phyloP scores from a whole-genome alignment of 2,113 vertebrate genomes.

The Ochotona princeps region DNA sequence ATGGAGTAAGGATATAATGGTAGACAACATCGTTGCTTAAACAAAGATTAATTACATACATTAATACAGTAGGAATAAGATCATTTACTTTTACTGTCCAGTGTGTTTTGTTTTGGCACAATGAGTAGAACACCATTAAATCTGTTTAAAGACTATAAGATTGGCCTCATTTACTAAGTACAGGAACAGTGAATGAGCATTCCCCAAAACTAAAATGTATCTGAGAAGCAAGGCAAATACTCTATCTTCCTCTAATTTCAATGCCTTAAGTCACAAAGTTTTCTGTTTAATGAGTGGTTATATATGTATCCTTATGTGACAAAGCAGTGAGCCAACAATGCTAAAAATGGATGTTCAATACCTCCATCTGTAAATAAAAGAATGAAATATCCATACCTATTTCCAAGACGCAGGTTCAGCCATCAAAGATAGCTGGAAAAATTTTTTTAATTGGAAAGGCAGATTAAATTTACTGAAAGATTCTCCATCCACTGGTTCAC shows the following conservation, averaged over 20 bases:
- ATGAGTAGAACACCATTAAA: neutral
- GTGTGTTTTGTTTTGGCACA: neutral
- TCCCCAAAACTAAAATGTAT: neutral
- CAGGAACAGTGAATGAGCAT: neutral
- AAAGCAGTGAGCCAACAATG: neutral
- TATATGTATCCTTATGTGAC: neutral
- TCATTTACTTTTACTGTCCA: neutral
- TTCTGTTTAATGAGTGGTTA: neutral
- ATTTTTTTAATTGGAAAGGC: too few relatives aligned
- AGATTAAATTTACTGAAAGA: too few relatives aligned
- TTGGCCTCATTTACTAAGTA: neutral
- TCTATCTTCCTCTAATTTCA: neutral
- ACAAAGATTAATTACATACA: neutral
- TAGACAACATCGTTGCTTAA: neutral
- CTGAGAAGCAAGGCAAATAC: constrained; percentile 8
- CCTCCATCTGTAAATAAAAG: neutral
- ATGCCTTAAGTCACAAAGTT: neutral
- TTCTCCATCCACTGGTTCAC: too few relatives aligned
- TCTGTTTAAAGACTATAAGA: neutral
- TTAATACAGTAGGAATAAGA: neutral
- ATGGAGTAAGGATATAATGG: neutral
- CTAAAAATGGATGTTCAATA: neutral
- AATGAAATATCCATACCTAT: neutral
- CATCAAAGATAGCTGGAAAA: neutral
- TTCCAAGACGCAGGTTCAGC: neutral